Evolutionary conservation across 2,888 invertebrate species (phyloP).

Genomic region (Pristionchus entomophagus): DNA sequence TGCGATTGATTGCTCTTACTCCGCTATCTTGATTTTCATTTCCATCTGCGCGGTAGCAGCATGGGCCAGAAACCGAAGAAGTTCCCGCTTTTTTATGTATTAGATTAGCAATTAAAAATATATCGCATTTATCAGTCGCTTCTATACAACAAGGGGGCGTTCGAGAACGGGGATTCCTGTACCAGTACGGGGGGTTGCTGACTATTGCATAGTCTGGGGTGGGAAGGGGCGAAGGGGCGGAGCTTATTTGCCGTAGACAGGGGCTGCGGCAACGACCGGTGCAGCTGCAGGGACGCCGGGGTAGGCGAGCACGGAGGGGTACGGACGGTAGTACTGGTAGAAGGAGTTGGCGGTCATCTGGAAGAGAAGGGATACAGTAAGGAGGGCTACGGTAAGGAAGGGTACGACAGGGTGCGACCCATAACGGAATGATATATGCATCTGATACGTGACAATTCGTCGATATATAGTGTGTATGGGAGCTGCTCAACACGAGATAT

Average conservation of each 20-base stretch:
- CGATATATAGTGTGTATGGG: too few relatives aligned
- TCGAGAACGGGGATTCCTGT: background rate
- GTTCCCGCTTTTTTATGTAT: too few relatives aligned
- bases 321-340: constrained; percentile 50
- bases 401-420: background rate
- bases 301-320: constrained; percentile 47
- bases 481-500: too few relatives aligned
- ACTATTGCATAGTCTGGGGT: constrained; percentile 26
- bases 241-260: constrained; percentile 27
- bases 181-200: background rate
- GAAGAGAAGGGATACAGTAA: constrained; percentile 5
- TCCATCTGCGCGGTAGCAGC: too few relatives aligned
- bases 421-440: background rate
- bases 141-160: constrained; percentile 9
- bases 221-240: background rate
- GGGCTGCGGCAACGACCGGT: constrained; percentile 1
- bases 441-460: background rate
- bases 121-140: background rate
- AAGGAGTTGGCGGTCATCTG: constrained; percentile 47
- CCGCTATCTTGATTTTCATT: too few relatives aligned
- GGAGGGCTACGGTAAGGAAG: background rate
- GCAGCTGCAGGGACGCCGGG: constrained; percentile 20
- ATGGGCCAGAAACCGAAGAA: too few relatives aligned
- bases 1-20: too few relatives aligned
- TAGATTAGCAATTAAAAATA: background rate